phyloP scores from a whole-genome alignment of 2,113 vertebrate genomes.

The Castor canadensis region DNA sequence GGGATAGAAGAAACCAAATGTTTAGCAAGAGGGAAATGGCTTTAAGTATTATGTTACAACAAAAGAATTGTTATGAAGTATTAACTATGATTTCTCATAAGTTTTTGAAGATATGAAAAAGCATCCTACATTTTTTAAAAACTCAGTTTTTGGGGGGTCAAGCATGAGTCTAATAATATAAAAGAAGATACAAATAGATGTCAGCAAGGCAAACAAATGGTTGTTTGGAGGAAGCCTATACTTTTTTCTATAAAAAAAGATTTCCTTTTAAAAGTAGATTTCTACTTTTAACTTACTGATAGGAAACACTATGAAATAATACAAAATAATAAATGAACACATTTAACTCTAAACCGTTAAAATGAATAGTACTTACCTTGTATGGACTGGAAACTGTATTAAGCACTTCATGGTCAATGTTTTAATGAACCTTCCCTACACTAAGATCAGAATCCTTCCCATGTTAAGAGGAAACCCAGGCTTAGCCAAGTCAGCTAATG shows the following conservation, averaged over 20 bases:
- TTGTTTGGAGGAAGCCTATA: not conserved
- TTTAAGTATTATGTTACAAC: not conserved
- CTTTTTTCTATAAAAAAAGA: not conserved
- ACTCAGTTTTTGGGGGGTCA: not conserved
- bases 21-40: conserved; percentile 7
- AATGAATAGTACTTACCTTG: not conserved
- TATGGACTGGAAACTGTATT: not conserved
- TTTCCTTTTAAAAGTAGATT: not conserved
- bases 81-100: not conserved
- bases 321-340: not conserved
- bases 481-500: not conserved
- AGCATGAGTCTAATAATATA: not conserved
- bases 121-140: not conserved
- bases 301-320: not conserved
- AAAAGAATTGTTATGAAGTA: conserved; percentile 11
- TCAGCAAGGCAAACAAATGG: not conserved
- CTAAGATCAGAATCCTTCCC: not conserved
- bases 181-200: not conserved
- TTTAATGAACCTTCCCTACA: not conserved
- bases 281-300: not conserved
- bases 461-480: not conserved
- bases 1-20: conserved; percentile 5
- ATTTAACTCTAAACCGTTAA: conserved; percentile 14
- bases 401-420: conserved; percentile 12
- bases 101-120: not conserved